Evolutionary conservation across 1,140 invertebrate genomes (phyloP).

Genomic region (Drosophila sulfurigaster): DNA sequence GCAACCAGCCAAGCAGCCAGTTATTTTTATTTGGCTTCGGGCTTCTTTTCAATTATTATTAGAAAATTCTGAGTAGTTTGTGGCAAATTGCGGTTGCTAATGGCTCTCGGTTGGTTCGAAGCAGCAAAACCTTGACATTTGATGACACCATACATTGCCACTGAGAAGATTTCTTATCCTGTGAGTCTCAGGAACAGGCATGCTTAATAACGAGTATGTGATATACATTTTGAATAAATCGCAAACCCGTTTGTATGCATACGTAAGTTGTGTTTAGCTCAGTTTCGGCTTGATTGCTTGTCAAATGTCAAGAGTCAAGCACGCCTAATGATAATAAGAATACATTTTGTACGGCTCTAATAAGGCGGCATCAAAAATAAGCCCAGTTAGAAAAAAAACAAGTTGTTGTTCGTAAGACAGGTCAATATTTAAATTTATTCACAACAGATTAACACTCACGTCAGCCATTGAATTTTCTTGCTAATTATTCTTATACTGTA

Average conservation of each 20-base stretch:
- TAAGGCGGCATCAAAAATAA: slow-evolving; percentile 38
- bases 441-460: slow-evolving; percentile 13
- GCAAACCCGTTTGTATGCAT: slow-evolving; percentile 35
- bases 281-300: slow-evolving; percentile 33
- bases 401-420: slow-evolving; percentile 15
- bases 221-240: slow-evolving; percentile 22
- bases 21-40: slow-evolving; percentile 48
- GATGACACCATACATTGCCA: slow-evolving; percentile 23
- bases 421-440: slow-evolving; percentile 19
- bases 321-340: slow-evolving; percentile 58
- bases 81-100: slow-evolving; percentile 35
- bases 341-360: slow-evolving; percentile 48
- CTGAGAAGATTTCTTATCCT: slow-evolving; percentile 4
- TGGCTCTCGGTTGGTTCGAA: slow-evolving; percentile 2
- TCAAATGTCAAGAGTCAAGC: slow-evolving; percentile 67
- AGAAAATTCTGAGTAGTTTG: slow-evolving; percentile 22
- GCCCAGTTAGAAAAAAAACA: slow-evolving; percentile 36
- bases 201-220: slow-evolving; percentile 48
- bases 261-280: slow-evolving; percentile 2
- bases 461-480: slow-evolving; percentile 3
- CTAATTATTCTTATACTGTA: not conserved
- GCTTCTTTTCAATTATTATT: slow-evolving; percentile 40
- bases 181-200: slow-evolving; percentile 36
- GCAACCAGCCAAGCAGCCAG: slow-evolving; percentile 2
- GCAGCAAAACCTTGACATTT: slow-evolving; percentile 63